phyloP scores from a whole-genome alignment of 2,113 vertebrate genomes.

The Taurulus bubalis region DNA sequence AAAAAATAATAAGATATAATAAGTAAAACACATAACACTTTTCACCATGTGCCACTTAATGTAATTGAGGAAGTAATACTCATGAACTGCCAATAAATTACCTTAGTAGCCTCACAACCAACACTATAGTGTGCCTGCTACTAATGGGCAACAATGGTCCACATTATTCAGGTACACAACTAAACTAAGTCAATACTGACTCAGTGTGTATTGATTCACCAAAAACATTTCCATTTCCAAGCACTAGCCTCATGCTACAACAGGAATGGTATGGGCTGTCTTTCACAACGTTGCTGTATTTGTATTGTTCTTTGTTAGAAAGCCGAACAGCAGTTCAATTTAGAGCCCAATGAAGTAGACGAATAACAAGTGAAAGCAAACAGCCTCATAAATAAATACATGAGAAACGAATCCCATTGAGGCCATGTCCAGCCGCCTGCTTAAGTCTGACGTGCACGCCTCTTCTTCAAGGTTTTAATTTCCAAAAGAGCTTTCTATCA shows the following conservation, averaged over 20 bases:
- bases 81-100: not conserved
- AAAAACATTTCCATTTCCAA: not conserved
- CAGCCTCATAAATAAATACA: not conserved
- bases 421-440: not conserved
- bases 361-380: not conserved
- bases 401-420: not conserved
- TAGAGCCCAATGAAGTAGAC: not conserved
- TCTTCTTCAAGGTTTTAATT: not conserved
- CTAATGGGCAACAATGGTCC: not conserved
- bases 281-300: too few species aligned
- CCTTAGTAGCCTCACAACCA: not conserved
- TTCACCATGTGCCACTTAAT: not conserved
- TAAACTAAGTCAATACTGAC: not conserved
- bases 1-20: not conserved
- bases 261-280: not conserved
- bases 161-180: not conserved
- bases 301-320: not conserved
- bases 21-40: not conserved
- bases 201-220: not conserved
- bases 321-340: not conserved
- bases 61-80: not conserved
- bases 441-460: not conserved
- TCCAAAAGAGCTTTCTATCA: not conserved
- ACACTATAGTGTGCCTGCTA: not conserved
- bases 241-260: not conserved